Evolutionary conservation across 2,888 invertebrate species (phyloP), one percentile per base, ranked within the genome.

Genomic region (Spilarctia lutea): DNA sequence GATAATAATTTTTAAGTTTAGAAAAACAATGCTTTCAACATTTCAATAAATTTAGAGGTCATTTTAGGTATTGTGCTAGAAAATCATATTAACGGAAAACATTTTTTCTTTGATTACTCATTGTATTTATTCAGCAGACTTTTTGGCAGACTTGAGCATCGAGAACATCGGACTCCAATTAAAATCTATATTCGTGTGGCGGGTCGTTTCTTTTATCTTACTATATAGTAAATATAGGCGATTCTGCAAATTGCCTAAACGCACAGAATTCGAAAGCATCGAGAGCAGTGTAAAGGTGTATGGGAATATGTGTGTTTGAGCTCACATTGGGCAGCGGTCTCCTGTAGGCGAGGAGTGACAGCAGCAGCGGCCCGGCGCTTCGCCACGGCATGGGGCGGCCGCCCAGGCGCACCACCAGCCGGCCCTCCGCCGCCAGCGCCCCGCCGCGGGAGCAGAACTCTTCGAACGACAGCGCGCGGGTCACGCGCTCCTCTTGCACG

Each of bases 311-410:
- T 6, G 20, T 24, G 24, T 52, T 8, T 7, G 20, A 7, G 52
- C 95, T 96, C 91, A 97, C 97, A 91, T 97, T 97, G 76, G 99
- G 98, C 86, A 99, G 95, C 75, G 98, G 97, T 86, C 98, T 97
- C 89, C 98, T 97, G 96, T 98, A 99, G 83, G 98, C 97, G 80
- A 98, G 97, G 82, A 98, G 96, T 82, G 98, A 98, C 89, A 99
- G 97, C 87, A 99, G 97, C 89, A 99, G 97, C 66, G 99, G 98
- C 77, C 98, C 98, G 84, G 99, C 99, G 84, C 98, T 97, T 83
- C 97, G 96, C 99, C 99, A 99, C 88, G 98, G 98, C 96, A 98
- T 98, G 94, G 97, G 98, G 95, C 99, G 98, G 86, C 98, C 98
- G 16, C 97, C 97, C 79, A 99, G 97, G 87, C 98, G 97, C 85